Evolutionary conservation across 2,797 vertebrate genomes (phyloP).

Genomic region (Channa striata): DNA sequence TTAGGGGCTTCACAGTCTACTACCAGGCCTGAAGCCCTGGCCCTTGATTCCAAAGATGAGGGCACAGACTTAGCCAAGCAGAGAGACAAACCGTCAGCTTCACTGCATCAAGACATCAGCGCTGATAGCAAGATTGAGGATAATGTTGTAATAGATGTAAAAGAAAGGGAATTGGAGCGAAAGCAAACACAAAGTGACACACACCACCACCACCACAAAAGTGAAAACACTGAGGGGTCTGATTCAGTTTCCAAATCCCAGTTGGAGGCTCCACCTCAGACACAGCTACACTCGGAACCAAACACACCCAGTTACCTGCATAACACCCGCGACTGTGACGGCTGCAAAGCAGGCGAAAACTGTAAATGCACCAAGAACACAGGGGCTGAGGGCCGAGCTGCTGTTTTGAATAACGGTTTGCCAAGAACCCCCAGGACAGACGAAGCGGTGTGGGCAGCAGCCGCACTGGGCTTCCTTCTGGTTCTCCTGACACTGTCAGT

Average conservation of each 20-base stretch:
- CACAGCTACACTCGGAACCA: background rate
- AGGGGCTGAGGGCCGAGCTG: background rate
- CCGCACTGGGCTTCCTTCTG: constrained; percentile 89
- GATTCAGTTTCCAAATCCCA: constrained; percentile 19
- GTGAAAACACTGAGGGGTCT: background rate
- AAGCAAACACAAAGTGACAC: background rate
- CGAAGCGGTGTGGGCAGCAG: constrained; percentile 91
- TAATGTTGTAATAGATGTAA: constrained; percentile 45
- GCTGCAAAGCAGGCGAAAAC: constrained; percentile 41
- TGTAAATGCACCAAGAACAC: constrained; percentile 46
- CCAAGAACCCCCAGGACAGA: constrained; percentile 83
- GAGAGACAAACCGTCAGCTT: constrained; percentile 7
- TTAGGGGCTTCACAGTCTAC: background rate
- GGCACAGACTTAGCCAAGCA: constrained; percentile 9
- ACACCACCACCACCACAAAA: constrained; percentile 16
- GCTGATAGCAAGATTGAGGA: background rate
- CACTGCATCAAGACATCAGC: constrained; percentile 5
- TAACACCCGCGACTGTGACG: constrained; percentile 14
- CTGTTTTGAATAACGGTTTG: constrained; percentile 7
- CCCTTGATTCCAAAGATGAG: constrained; percentile 15
- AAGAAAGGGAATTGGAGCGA: constrained; percentile 61
- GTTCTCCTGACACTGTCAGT: constrained; percentile 88
- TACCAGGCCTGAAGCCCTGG: background rate
- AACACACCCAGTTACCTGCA: background rate
- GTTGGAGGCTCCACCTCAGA: background rate